Conservation (phyloP, 2,797 vertebrate genomes). For the Capromys pilorides region DNA sequence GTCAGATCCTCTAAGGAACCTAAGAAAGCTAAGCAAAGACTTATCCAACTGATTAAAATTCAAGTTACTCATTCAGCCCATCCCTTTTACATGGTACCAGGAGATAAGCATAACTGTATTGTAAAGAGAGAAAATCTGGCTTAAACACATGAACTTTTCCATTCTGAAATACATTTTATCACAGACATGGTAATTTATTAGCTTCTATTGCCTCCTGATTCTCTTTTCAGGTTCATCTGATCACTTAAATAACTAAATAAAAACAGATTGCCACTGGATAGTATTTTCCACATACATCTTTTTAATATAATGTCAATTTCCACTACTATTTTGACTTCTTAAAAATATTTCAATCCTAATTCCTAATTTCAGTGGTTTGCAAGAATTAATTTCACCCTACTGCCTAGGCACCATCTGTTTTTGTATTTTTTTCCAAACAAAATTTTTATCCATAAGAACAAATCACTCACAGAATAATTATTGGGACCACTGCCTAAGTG, state of each 20-base stretch:
- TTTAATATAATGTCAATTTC: slow-evolving; percentile 69
- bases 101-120: neutral
- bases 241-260: slow-evolving; percentile 62
- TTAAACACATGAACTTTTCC: slow-evolving; percentile 14
- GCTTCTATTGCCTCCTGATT: slow-evolving; percentile 47
- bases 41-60: neutral
- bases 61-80: neutral
- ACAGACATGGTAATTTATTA: slow-evolving; percentile 1
- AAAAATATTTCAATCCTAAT: slow-evolving; percentile 69
- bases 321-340: slow-evolving; percentile 63
- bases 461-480: slow-evolving; percentile 74
- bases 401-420: slow-evolving; percentile 71
- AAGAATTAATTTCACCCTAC: slow-evolving; percentile 60
- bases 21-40: slow-evolving; percentile 49
- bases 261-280: slow-evolving; percentile 63
- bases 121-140: neutral
- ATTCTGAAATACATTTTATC: slow-evolving; percentile 44
- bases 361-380: slow-evolving; percentile 66
- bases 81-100: slow-evolving; percentile 30
- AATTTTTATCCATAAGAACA: slow-evolving; percentile 75
- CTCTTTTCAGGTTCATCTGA: slow-evolving; percentile 62
- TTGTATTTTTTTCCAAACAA: slow-evolving; percentile 68
- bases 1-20: slow-evolving; percentile 25
- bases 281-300: slow-evolving; percentile 69
- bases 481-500: slow-evolving; percentile 67